Evolutionary conservation across 2,797 vertebrate genomes (phyloP).

Genomic region (Halcyon chelicuti): DNA sequence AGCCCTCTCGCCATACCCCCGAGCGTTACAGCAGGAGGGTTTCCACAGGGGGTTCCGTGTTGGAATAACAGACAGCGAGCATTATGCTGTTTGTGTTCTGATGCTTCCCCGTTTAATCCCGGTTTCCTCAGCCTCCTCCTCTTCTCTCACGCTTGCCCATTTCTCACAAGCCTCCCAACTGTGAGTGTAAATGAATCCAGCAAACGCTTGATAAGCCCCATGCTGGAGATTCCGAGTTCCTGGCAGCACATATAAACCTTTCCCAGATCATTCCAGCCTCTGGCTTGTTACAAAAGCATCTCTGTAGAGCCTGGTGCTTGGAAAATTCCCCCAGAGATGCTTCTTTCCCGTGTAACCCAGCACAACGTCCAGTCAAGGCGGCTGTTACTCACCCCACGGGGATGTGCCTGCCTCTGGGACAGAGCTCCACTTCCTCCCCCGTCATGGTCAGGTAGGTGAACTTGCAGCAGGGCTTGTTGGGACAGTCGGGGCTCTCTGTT

Average conservation of each 20-base stretch:
- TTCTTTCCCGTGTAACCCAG: not conserved
- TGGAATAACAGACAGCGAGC: accelerated
- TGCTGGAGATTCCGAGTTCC: not conserved
- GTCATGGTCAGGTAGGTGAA: conserved; percentile 95
- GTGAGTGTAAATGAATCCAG: not conserved
- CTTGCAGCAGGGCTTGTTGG: conserved; percentile 92
- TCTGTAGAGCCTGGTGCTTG: not conserved
- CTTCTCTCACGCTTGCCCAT: accelerated
- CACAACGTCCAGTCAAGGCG: accelerated
- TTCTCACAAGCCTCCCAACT: not conserved
- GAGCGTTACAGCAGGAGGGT: accelerated
- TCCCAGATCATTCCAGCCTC: not conserved
- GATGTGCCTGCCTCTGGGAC: conserved; percentile 88
- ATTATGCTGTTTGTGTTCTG: not conserved
- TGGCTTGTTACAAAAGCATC: not conserved
- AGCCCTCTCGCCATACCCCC: accelerated
- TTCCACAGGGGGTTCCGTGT: not conserved
- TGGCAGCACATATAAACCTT: not conserved
- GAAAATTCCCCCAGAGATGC: not conserved
- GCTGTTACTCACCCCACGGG: conserved; percentile 85
- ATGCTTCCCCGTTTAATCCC: not conserved
- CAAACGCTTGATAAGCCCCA: not conserved
- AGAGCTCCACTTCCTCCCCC: conserved; percentile 95
- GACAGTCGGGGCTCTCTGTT: conserved; percentile 93
- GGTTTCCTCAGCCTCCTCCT: not conserved